Conservation (phyloP, 2,113 vertebrate genomes). For the Eurystomus gularis region DNA sequence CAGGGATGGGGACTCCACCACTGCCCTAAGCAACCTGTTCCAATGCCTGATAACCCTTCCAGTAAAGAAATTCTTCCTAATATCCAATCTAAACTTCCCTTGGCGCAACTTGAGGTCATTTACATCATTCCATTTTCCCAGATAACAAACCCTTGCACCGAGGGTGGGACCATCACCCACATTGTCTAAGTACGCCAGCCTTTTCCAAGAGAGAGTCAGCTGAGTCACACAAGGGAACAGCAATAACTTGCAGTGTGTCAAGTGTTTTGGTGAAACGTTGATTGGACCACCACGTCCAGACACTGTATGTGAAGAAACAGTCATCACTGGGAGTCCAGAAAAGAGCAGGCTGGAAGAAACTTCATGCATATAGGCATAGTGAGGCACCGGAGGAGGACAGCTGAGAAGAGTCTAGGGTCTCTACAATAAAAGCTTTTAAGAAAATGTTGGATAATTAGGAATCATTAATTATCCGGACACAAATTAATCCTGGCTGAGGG, state of each 20-base stretch:
- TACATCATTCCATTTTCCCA: neutral
- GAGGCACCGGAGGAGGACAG: neutral
- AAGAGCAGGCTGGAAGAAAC: neutral
- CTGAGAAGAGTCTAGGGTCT: neutral
- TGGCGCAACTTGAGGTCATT: too few relatives aligned
- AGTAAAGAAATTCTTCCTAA: too few relatives aligned
- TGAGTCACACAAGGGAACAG: neutral
- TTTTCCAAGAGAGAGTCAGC: neutral
- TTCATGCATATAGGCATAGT: neutral
- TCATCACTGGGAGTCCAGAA: neutral
- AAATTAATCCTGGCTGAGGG: neutral
- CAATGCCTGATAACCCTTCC: too few relatives aligned
- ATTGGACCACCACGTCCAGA: neutral
- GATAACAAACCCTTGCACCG: neutral
- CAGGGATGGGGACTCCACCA: too few relatives aligned
- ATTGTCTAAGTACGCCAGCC: neutral
- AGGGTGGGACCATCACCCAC: neutral
- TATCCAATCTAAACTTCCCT: too few relatives aligned
- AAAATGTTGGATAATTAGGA: neutral
- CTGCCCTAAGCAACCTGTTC: too few relatives aligned
- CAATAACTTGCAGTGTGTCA: neutral
- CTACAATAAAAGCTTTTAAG: neutral
- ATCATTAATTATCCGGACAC: neutral
- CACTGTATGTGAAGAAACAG: neutral
- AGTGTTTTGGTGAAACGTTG: neutral